These are phyloP conservation scores for Strigamia crassipes DNA, from an alignment of 2,888 invertebrate species.

Conservation along the genomic window DNA sequence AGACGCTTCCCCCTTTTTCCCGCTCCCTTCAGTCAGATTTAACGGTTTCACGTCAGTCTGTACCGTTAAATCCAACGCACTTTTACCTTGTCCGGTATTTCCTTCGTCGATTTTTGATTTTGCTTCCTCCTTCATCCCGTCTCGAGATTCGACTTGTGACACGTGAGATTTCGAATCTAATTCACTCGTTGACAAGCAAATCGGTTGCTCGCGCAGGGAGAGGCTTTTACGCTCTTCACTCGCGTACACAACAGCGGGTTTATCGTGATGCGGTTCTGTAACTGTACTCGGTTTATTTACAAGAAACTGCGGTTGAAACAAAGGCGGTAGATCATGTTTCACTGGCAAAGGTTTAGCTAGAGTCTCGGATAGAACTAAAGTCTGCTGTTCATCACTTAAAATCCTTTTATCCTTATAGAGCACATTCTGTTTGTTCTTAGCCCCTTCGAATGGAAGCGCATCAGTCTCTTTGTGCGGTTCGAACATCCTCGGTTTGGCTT, in stretches of 20 bases:
- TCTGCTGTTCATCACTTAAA: not conserved
- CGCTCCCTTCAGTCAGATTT: not conserved
- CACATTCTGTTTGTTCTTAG: not conserved
- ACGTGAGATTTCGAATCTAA: not conserved
- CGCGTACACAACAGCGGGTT: not conserved
- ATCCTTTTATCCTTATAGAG: not conserved
- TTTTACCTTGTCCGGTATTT: not conserved
- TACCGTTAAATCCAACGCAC: not conserved
- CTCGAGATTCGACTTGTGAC: not conserved
- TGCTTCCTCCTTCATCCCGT: not conserved
- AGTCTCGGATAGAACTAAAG: not conserved
- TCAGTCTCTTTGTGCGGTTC: not conserved
- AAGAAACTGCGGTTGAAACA: slow-evolving; percentile 30
- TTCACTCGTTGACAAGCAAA: not conserved
- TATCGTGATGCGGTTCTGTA: not conserved
- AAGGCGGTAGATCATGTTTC: slow-evolving; percentile 15
- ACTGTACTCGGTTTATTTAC: slow-evolving; percentile 31
- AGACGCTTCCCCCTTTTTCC: not conserved
- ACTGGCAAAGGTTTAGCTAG: not conserved
- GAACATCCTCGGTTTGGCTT: not conserved
- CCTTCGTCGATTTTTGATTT: not conserved
- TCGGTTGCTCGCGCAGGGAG: not conserved
- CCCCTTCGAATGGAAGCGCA: not conserved
- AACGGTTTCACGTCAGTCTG: not conserved
- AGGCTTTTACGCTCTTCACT: not conserved